A percentile compares a stretch with the other conserved stretches of the same genome.
These are phyloP conservation scores for Drosophila algonquin DNA, from an alignment of 2,888 invertebrate genomes.

Conservation along the genomic window DNA sequence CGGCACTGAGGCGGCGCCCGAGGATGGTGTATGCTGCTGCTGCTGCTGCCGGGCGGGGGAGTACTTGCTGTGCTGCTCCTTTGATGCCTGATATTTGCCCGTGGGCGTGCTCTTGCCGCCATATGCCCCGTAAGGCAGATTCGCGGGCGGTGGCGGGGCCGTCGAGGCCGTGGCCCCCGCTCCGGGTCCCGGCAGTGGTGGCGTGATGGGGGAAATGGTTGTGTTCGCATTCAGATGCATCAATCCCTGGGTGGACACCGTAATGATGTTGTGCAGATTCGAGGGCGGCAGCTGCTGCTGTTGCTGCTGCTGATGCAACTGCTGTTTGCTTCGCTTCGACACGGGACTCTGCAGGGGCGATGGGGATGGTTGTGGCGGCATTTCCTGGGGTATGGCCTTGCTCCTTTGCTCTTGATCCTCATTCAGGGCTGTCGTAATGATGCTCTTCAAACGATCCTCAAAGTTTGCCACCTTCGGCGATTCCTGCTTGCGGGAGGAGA, in stretches of 20 bases:
- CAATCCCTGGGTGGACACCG: conserved; percentile 82
- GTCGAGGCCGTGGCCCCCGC: conserved; percentile 65
- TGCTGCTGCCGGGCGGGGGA: conserved; percentile 38
- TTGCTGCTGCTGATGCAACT: conserved; percentile 21
- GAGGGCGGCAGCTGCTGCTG: conserved; percentile 62
- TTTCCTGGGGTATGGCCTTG: conserved; percentile 63
- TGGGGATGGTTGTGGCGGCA: conserved; percentile 44
- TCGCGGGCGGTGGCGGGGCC: conserved; percentile 68
- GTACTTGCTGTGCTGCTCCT: conserved; percentile 58
- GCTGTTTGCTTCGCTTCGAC: conserved; percentile 78
- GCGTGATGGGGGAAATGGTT: conserved; percentile 84
- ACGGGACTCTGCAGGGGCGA: conserved; percentile 68
- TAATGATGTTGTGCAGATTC: conserved; percentile 81
- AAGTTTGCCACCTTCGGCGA: conserved; percentile 94
- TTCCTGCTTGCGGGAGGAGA: conserved; percentile 84
- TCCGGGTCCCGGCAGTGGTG: conserved; percentile 70
- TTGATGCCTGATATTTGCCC: conserved; percentile 56
- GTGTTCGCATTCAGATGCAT: conserved; percentile 83
- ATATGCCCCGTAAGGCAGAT: conserved; percentile 71
- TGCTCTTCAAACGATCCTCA: conserved; percentile 94
- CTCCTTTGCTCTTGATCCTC: conserved; percentile 89
- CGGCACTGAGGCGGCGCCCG: conserved; percentile 11
- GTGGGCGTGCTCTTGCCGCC: conserved; percentile 30
- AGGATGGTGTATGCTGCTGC: conserved; percentile 3
- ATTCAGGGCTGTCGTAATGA: conserved; percentile 93